Evolutionary conservation across 2,888 invertebrate species (phyloP).

Genomic region (Chrysopilus asiliformis): DNA sequence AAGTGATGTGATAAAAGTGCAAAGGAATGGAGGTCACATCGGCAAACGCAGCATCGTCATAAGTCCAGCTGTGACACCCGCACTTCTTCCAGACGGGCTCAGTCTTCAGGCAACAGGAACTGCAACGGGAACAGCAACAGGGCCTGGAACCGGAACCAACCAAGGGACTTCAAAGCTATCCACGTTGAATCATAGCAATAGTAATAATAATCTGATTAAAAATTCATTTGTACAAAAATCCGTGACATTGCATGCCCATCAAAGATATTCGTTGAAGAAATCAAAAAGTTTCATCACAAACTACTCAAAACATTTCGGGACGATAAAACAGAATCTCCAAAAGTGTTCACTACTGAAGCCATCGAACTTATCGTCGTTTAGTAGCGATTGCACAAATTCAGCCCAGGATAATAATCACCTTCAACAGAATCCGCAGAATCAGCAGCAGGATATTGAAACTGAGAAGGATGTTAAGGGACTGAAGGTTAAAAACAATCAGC

Average conservation of each 20-base stretch:
- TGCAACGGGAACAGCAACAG: not conserved
- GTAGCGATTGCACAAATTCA: conserved; percentile 1
- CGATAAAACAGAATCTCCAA: conserved; percentile 23
- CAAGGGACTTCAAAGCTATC: not conserved
- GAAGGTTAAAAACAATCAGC: conserved; percentile 30
- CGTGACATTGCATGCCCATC: conserved; percentile 13
- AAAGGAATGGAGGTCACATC: no score
- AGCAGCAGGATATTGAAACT: no score
- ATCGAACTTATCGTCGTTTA: conserved; percentile 8
- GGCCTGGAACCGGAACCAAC: not conserved
- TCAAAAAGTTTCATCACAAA: conserved; percentile 33
- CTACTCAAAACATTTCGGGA: conserved; percentile 23
- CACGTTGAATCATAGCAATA: not conserved
- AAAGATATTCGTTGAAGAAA: conserved; percentile 22
- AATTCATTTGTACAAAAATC: conserved; percentile 14
- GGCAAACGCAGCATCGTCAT: not conserved
- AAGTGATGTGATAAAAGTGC: no score
- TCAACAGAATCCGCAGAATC: not conserved
- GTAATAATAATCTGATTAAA: conserved; percentile 1
- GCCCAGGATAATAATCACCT: not conserved
- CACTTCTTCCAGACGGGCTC: conserved; percentile 2
- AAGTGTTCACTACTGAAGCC: conserved; percentile 6
- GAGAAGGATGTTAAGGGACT: conserved; percentile 17
- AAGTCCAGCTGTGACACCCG: conserved; percentile 10
- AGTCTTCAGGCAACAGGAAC: not conserved